Conservation (phyloP, 1,140 invertebrate species). For the Drosophila willistoni region DNA sequence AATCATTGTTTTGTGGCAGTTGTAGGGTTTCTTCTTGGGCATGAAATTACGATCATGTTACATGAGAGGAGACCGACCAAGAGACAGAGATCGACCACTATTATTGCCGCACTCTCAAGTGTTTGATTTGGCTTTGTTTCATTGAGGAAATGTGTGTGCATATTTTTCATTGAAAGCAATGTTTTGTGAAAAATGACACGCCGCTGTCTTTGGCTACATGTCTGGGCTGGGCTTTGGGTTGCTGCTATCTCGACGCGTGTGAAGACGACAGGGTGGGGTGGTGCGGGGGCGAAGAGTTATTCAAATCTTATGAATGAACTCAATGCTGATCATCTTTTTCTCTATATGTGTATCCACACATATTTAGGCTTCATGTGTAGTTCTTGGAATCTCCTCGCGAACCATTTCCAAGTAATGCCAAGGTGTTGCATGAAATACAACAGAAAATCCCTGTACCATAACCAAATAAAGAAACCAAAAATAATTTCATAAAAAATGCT, state of each 20-base stretch:
- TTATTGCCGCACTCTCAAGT: conserved; percentile 31
- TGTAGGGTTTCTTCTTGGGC: conserved; percentile 65
- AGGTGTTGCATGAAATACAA: conserved; percentile 80
- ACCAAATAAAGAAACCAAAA: conserved; percentile 59
- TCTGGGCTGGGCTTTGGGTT: conserved; percentile 7
- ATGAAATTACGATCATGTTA: conserved; percentile 72
- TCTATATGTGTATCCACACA: neutral
- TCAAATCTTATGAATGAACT: conserved; percentile 3
- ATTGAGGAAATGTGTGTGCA: conserved; percentile 68
- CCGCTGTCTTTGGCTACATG: conserved; percentile 44
- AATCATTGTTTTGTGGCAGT: conserved; percentile 26
- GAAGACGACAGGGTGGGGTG: neutral
- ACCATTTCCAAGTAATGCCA: conserved; percentile 46
- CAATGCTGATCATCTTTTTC: neutral
- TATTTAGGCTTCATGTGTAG: conserved; percentile 15
- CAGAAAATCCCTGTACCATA: conserved; percentile 55
- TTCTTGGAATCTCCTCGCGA: conserved; percentile 57
- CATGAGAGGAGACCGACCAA: conserved; percentile 44
- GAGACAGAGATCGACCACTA: conserved; percentile 1
- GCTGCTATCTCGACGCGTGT: neutral
- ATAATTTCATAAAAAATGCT: conserved; percentile 59
- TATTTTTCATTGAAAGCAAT: conserved; percentile 68
- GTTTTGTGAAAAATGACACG: conserved; percentile 73
- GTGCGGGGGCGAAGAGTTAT: neutral
- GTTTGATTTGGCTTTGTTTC: conserved; percentile 52